phyloP scores from a whole-genome alignment of 2,888 invertebrate species.

The Philereme transversata region DNA sequence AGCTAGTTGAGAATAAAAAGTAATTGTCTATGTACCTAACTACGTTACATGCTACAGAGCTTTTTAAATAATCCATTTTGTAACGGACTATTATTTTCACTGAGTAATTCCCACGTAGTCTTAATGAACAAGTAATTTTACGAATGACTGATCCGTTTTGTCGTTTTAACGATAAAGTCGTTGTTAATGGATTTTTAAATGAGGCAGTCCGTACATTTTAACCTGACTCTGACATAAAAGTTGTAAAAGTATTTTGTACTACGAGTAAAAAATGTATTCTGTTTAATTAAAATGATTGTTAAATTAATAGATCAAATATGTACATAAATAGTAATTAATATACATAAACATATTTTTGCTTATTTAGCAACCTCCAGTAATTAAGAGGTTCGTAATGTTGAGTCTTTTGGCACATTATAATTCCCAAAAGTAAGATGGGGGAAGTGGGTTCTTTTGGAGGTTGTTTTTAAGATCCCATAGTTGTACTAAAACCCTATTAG shows the following conservation, averaged over 20 bases:
- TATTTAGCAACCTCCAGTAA: too few species aligned
- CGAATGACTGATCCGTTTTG: constrained; percentile 26
- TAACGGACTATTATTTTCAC: constrained; percentile 21
- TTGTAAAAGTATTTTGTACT: not conserved
- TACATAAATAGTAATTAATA: not conserved
- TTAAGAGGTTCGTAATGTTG: too few species aligned
- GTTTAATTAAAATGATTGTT: not conserved
- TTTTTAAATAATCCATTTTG: constrained; percentile 4
- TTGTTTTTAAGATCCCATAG: too few species aligned
- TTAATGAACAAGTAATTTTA: constrained; percentile 24
- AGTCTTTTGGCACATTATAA: too few species aligned
- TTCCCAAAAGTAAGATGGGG: too few species aligned
- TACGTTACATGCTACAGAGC: not conserved
- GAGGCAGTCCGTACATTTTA: constrained; percentile 11
- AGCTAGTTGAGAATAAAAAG: too few species aligned
- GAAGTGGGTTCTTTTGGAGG: too few species aligned
- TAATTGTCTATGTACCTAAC: not conserved
- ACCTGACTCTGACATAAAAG: constrained; percentile 16
- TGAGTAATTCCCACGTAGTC: constrained; percentile 25
- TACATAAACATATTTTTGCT: too few species aligned
- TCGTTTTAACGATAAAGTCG: constrained; percentile 29
- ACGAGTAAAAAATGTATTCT: too few species aligned
- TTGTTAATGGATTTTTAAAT: constrained; percentile 30
- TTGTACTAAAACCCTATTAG: too few species aligned
- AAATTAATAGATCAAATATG: not conserved